Percentiles rank a stretch among this genome's conserved stretches.
Evolutionary conservation across 2,797 vertebrate species (phyloP).

Genomic region (Darevskia nairensis): DNA sequence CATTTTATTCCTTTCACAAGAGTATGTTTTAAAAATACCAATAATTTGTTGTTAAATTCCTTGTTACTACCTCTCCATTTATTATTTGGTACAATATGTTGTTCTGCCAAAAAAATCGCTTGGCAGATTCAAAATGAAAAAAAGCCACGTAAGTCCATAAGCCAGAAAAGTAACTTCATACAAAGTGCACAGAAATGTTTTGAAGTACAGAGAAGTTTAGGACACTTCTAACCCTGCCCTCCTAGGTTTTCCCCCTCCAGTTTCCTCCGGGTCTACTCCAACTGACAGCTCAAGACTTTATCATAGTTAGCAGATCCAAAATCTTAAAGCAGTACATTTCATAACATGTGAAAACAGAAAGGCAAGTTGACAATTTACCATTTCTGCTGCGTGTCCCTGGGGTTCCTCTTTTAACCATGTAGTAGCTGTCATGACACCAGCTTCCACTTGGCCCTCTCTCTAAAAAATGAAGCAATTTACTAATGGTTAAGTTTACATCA

Average conservation of each 20-base stretch:
- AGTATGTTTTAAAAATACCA: background rate
- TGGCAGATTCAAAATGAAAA: constrained; percentile 15
- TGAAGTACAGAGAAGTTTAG: background rate
- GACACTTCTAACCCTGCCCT: background rate
- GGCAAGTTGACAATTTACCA: constrained; percentile 79
- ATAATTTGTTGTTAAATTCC: background rate
- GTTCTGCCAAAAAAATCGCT: background rate
- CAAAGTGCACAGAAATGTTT: background rate
- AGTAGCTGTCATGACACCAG: constrained; percentile 86
- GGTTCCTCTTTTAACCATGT: constrained; percentile 81
- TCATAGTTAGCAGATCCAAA: background rate
- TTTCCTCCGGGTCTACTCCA: background rate
- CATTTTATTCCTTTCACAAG: background rate
- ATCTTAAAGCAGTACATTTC: background rate
- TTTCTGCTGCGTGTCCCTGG: constrained; percentile 57
- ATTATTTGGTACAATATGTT: background rate
- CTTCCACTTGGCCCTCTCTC: constrained; percentile 92
- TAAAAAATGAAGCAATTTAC: constrained; percentile 59
- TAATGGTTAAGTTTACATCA: background rate
- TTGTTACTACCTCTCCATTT: background rate
- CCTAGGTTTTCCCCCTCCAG: background rate
- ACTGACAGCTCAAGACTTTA: background rate
- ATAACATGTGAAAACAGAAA: background rate
- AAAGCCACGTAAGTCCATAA: background rate
- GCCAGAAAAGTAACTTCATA: background rate